Percentiles rank a stretch among this genome's conserved stretches.
Conservation (phyloP, 2,888 invertebrate genomes). For the Ichneumon xanthorius region DNA sequence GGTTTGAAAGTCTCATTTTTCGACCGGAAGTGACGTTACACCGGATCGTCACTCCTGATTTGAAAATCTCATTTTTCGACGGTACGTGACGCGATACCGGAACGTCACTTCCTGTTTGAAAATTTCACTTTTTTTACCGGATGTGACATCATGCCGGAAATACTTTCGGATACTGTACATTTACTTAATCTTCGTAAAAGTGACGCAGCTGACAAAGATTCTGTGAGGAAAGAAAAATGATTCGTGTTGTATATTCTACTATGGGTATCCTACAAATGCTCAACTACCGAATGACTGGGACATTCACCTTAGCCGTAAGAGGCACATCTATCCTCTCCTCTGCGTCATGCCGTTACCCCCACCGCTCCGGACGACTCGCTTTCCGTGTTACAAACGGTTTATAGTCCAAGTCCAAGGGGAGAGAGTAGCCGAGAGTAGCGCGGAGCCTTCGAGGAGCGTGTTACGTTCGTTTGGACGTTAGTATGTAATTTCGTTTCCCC, state of each 20-base stretch:
- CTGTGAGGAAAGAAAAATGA: background rate
- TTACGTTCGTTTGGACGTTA: slow-evolving; percentile 35
- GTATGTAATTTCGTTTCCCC: slow-evolving; percentile 46
- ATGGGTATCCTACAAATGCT: background rate
- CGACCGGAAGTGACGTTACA: too few species aligned
- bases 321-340: background rate
- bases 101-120: background rate
- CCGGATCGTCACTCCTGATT: too few species aligned
- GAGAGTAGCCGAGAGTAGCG: slow-evolving; percentile 14
- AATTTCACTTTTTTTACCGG: background rate
- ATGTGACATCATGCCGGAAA: too few species aligned
- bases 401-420: background rate
- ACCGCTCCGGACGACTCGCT: background rate
- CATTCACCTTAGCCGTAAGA: slow-evolving; percentile 5
- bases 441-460: slow-evolving; percentile 30
- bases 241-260: background rate
- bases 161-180: too few species aligned
- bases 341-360: background rate
- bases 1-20: background rate
- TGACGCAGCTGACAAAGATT: too few species aligned
- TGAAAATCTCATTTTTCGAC: too few species aligned
- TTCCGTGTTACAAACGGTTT: slow-evolving; percentile 6
- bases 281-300: background rate
- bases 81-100: too few species aligned
- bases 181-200: too few species aligned